A percentile compares a stretch with the other conserved stretches of the same genome.
Conservation (phyloP, 92 coral and sea anemone species). For the Nematostella vectensis region DNA sequence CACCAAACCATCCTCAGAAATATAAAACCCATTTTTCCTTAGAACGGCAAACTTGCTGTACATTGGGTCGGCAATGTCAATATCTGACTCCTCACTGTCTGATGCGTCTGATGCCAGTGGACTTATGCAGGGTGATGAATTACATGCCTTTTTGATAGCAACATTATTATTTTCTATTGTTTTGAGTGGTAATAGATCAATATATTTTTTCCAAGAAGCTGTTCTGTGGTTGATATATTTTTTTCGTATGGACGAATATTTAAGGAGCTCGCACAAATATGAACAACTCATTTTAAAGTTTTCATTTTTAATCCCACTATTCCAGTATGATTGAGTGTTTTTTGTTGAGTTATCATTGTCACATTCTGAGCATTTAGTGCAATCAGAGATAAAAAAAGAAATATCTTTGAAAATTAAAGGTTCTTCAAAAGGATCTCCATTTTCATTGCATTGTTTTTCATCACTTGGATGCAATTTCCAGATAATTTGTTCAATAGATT, state of each 20-base stretch:
- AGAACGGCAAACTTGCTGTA: conserved; percentile 42
- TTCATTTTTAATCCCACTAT: too few relatives aligned
- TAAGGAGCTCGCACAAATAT: too few relatives aligned
- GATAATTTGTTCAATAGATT: too few relatives aligned
- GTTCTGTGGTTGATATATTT: conserved; percentile 6
- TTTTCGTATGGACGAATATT: conserved; percentile 4
- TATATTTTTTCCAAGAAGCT: conserved; percentile 9
- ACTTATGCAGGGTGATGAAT: neutral
- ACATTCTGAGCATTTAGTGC: too few relatives aligned
- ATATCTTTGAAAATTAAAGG: too few relatives aligned
- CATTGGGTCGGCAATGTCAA: conserved; percentile 32
- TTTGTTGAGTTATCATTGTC: too few relatives aligned
- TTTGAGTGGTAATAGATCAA: conserved; percentile 6
- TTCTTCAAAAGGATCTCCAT: too few relatives aligned
- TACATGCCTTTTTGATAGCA: neutral
- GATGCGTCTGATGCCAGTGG: conserved; percentile 15
- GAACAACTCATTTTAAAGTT: too few relatives aligned
- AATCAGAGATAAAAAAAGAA: too few relatives aligned
- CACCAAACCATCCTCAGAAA: conserved; percentile 77
- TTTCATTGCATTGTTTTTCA: too few relatives aligned
- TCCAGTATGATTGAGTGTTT: too few relatives aligned
- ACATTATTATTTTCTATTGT: neutral
- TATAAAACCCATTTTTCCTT: conserved; percentile 54
- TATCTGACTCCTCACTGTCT: conserved; percentile 25
- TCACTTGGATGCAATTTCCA: too few relatives aligned